Conservation (phyloP, 2,113 vertebrate species). For the Stomatorhinus ivindoensis region DNA sequence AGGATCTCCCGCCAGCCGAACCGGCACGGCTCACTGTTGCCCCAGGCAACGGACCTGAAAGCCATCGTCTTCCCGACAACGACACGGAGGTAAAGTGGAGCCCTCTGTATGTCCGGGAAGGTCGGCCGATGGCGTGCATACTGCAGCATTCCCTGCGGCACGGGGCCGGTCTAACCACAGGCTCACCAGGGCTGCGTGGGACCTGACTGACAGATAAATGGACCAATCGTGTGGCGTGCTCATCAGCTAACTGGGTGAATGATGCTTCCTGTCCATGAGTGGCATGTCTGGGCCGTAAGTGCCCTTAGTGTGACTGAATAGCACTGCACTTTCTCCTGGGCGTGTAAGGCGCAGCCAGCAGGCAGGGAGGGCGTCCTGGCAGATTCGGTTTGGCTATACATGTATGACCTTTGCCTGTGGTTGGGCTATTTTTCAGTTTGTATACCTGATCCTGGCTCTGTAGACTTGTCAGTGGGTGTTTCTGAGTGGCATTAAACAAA, state of each 20-base stretch:
- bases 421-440: not conserved
- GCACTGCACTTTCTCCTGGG: not conserved
- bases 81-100: slow-evolving; percentile 2
- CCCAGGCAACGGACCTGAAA: not conserved
- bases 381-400: not conserved
- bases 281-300: not conserved
- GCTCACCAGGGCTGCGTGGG: not conserved
- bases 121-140: not conserved
- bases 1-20: not conserved
- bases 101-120: not conserved
- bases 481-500: not conserved
- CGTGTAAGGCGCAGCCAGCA: not conserved
- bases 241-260: not conserved
- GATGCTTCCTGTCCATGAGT: not conserved
- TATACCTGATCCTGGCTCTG: not conserved
- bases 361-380: not conserved
- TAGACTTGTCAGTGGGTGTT: not conserved
- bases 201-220: not conserved
- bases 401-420: not conserved
- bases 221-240: not conserved
- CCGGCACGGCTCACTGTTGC: not conserved
- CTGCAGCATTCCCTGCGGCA: not conserved
- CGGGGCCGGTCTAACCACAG: not conserved
- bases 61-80: not conserved
- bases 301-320: not conserved